Evolutionary conservation across 2,113 vertebrate genomes (phyloP), one percentile per base, ranked within the genome.

Genomic region (Tupaia chinensis): DNA sequence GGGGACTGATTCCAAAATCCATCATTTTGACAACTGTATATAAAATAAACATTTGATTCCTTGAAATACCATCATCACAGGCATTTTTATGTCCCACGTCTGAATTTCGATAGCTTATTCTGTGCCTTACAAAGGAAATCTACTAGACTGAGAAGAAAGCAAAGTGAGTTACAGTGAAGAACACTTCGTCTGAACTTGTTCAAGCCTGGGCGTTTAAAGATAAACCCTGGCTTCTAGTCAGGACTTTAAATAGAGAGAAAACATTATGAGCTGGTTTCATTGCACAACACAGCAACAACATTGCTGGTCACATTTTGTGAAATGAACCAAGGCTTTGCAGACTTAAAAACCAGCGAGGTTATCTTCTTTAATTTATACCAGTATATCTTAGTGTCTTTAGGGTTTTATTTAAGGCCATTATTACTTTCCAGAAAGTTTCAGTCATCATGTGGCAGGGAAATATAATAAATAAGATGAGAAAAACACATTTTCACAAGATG

Each of bases 131-230:
- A 82, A 56, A 82, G 27, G 60, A 96, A 82, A 69, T 81, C 25
- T 86, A 77, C 34, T 34, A 88, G 89, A 73, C 60, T 14, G 80
- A 34, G 74, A 81, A 25, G 63, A 89, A 93, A 89, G 25, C 73
- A 86, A 54, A 27, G 65, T 29, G 73, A 66, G 32, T 76, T 91
- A 32, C 17, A 65, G 25, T 77, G 44, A 69, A 63, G 66, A 87
- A 85, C 60, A 27, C 61, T 91, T 88, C 78, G 66, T 95, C 79
- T 84, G 61, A 91, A 95, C 95, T 91, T 94, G 92, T 29, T 92
- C 65, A 94, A 87, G 89, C 56, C 14, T 54, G 68, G 17, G 17
- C 32, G 22, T 84, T 95, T 95, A 93, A 93, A 89, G 92, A 78
- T 78, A 93, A 94, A 76, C 6, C 2, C 69, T 91, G 89, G 76